These are phyloP conservation scores for Actenoides hombroni DNA, from an alignment of 2,113 vertebrate species.

Conservation along the genomic window DNA sequence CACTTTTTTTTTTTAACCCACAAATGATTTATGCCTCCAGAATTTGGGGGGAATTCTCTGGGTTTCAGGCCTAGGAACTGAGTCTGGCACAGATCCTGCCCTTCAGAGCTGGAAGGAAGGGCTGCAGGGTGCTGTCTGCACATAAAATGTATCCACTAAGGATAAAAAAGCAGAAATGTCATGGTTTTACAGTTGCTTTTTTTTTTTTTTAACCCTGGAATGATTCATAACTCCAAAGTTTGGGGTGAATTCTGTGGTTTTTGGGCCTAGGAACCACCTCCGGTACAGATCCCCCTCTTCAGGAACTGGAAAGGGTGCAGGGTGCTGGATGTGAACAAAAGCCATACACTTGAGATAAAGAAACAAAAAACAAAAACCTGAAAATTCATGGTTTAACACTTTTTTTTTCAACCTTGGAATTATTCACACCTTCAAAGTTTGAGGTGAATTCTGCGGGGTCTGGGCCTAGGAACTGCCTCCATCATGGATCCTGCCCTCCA, in stretches of 20 bases:
- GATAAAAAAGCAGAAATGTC: background rate
- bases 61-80: too few relatives aligned
- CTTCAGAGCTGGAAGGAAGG: background rate
- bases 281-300: background rate
- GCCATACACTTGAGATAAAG: background rate
- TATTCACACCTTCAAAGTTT: background rate
- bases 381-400: background rate
- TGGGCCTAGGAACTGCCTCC: background rate
- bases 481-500: background rate
- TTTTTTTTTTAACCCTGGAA: background rate
- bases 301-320: background rate
- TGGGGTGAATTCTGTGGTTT: background rate
- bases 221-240: background rate
- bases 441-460: background rate
- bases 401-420: background rate
- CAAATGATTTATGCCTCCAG: too few relatives aligned
- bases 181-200: background rate
- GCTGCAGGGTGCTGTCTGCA: too few relatives aligned
- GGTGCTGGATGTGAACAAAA: background rate
- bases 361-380: background rate
- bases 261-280: background rate
- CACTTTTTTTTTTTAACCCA: background rate
- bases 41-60: too few relatives aligned
- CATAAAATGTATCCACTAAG: too few relatives aligned
- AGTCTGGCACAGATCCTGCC: too few relatives aligned